Evolutionary conservation across 2,113 vertebrate genomes (phyloP), one percentile per base, ranked within the genome.

Genomic region (Mola mola): DNA sequence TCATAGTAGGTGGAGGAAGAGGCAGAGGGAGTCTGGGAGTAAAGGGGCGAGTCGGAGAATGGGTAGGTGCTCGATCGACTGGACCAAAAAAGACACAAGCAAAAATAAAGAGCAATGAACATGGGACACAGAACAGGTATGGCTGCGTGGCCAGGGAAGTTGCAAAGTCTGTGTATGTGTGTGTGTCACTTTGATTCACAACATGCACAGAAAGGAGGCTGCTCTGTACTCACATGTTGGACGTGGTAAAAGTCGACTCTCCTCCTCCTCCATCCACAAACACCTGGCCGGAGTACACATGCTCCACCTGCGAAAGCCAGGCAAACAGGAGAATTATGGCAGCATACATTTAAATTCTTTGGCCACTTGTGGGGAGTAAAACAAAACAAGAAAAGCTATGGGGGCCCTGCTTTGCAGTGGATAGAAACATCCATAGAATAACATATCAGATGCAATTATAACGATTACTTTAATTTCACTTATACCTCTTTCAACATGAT

Each of bases 221-320:
- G 26, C 3, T 21, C n/a, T 51, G 21, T 47, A 83, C 94, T 95
- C 79, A 96, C 95, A 96, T 95, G 75, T 91, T 93, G 82, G 95
- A 86, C 1, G 93, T 90, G 61, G 83, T 88, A 79, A 94, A 97
- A 73, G 87, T 87, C 52, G 90, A 7, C 15, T 22, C 49, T 1
- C 95, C 95, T 26, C 91, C 88, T 51, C 73, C 74, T 6, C 91
- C 94, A 21, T 97, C 95, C 88, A 95, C 94, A 53, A 95, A 97
- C 43, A 26, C 43, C 43, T 46, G 43, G 43, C 13, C 24, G 13
- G 43, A 25, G n/a, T 25, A 46, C 43, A 46, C 43, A 26, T 25
- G 12, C 84, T 96, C 94, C 64, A 95, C 93, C 80, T 95, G 95
- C 8, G 3, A 10, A 36, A 2, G 15, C 33, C 3, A 2, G 21